Base-by-base conservation (phyloP, 1,140 invertebrate species). In the Trachelipus rathkii region DNA sequence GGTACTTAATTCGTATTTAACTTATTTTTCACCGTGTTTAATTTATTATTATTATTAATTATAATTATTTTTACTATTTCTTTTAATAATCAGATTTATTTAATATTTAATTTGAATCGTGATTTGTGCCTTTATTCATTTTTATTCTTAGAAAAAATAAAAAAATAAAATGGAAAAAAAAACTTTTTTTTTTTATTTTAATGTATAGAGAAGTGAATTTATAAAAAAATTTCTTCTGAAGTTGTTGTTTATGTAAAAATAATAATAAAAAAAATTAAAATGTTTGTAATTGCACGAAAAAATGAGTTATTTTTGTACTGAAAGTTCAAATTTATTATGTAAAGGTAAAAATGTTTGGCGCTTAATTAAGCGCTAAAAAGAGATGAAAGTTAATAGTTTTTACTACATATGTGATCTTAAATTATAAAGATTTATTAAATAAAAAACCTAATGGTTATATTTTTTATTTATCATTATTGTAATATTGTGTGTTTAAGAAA, bases 261-360 rank as follows among this genome's bases (percentile, higher is more conserved):
- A 13, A 33, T 33, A 33, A 33, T 33, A 33, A 33, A 33, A 6
- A 33, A 33, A 33, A 33, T 33, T 33, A 33, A 33, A 33, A 33
- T 33, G 33, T 60, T 60, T 60, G 11, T 60, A 60, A 60, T 15
- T 60, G 11, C 50, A 60, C 11, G 50, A 60, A 60, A 19, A 13
- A 60, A 60, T 15, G 50, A 60, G 50, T 60, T 60, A 60, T 60
- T 60, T 60, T 60, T 60, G 19, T 60, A 60, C 50, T 60, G 11
- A 60, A 60, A 60, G 50, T 60, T 60, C 50, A 60, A 60, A 60
- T 60, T 13, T 13, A 15, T 15, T 60, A 19, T 60, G 50, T 33
- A 33, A 33, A 33, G 33, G 33, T 33, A 33, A 33, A 60, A 19
- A 60, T 60, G 50, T 13, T n/a, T 15, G 50, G 11, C 50, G 11